A percentile compares a stretch with the other conserved stretches of the same genome.
Evolutionary conservation across 2,888 invertebrate species (phyloP).

Genomic region (Alsophila aescularia): DNA sequence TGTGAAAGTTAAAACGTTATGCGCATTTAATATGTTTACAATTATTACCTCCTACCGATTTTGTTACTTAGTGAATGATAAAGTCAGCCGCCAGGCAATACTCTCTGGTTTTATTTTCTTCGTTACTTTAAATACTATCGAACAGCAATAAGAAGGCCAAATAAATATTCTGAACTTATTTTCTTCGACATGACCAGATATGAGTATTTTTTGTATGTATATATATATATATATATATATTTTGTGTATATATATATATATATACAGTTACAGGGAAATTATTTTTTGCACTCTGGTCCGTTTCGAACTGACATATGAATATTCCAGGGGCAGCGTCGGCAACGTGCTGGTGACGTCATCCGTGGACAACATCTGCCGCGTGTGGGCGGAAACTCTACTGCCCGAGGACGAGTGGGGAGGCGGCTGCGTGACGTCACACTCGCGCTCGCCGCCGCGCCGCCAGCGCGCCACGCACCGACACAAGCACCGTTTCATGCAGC

Average conservation of each 20-base stretch:
- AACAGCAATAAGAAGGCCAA: too few relatives aligned
- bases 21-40: conserved; percentile 6
- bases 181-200: too few relatives aligned
- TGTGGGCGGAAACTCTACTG: conserved; percentile 99
- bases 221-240: too few relatives aligned
- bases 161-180: too few relatives aligned
- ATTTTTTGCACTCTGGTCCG: neutral
- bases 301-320: conserved; percentile 1
- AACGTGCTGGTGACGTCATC: conserved; percentile 99
- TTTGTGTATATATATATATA: too few relatives aligned
- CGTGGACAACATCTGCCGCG: conserved; percentile 98
- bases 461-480: conserved; percentile 94
- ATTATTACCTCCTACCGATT: conserved; percentile 3
- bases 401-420: conserved; percentile 95
- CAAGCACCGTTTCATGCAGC: conserved; percentile 98
- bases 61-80: conserved; percentile 5
- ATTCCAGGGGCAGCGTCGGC: conserved; percentile 94
- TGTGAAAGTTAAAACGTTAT: conserved; percentile 10
- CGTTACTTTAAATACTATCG: too few relatives aligned
- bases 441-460: conserved; percentile 86
- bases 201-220: too few relatives aligned
- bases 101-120: neutral
- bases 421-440: conserved; percentile 82
- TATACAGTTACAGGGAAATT: too few relatives aligned
- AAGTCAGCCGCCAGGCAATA: conserved; percentile 1